Evolutionary conservation across 1,140 invertebrate species (phyloP), one percentile per base, ranked within the genome.

Genomic region (Caenorhabditis inopinata): DNA sequence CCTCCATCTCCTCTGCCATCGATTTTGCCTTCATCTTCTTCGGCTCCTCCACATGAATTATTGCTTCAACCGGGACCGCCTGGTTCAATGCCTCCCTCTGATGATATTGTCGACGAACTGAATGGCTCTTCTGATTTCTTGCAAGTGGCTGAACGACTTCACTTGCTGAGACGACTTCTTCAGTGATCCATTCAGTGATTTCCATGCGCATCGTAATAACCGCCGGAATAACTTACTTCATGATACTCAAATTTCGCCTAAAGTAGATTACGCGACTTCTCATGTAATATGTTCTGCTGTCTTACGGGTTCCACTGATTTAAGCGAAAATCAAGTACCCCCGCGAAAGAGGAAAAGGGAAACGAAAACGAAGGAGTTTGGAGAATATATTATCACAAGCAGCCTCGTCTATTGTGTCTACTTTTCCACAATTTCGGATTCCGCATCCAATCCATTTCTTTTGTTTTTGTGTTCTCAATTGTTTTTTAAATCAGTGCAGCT

Each of bases 71-170:
- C 2, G 58, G 58, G 0, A n/a, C 58, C 58, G 1, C 58, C 58
- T 1, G 58, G 58, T 38, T 68, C 32, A 27, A 68, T 68, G 58
- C 58, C 58, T 68, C 58, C 58, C 11, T 68, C 58, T 18, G 58
- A 68, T 68, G 58, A 68, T 21, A 68, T 68, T 9, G 58, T 68
- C n/a, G 58, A 68, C 58, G 58, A 68, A 21, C 18, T 68, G 58
- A 68, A 68, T 42, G 58, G n/a, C 3, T 68, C 58, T 68, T 68
- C 58, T 18, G 58, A 68, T 68, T 68, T 68, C n/a, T 38, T 68
- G 32, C 58, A 68, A 42, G 58, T 38, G 4, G 58, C 58, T 11
- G 16, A 68, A 42, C 14, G 32, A 42, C 58, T 68, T 42, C 58
- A 42, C n/a, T 68, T 68, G 32, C 58, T 68, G 5, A 29, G 58